These are phyloP conservation scores for Struthidea cinerea DNA, from an alignment of 2,113 vertebrate species.

Conservation along the genomic window DNA sequence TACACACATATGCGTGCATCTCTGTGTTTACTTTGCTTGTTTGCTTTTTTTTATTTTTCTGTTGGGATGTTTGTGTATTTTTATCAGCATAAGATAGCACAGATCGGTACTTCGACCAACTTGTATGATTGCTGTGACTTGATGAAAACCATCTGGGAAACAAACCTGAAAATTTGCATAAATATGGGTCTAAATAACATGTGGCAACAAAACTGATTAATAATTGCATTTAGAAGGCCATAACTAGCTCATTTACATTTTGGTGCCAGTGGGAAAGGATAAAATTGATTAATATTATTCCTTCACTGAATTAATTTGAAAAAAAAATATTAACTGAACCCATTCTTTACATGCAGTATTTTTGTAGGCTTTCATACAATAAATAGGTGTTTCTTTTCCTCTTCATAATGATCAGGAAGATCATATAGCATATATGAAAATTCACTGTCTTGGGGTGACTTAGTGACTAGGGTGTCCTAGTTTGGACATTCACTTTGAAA, in stretches of 20 bases:
- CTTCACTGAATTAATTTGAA: slow-evolving; percentile 15
- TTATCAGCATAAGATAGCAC: neutral
- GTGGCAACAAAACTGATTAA: slow-evolving; percentile 60
- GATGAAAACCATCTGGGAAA: slow-evolving; percentile 32
- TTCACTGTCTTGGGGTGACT: too few relatives aligned
- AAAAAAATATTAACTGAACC: neutral
- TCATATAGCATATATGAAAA: neutral
- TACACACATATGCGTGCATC: fast-evolving
- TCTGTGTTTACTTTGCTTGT: neutral
- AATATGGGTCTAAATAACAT: slow-evolving; percentile 19
- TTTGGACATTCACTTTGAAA: neutral
- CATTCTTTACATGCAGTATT: neutral
- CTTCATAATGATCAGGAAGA: neutral
- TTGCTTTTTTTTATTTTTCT: neutral
- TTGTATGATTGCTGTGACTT: neutral
- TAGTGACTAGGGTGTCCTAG: too few relatives aligned
- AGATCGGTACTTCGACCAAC: neutral
- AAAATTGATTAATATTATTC: slow-evolving; percentile 59
- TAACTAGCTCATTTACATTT: slow-evolving; percentile 57
- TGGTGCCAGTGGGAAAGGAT: slow-evolving; percentile 12
- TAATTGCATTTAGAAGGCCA: slow-evolving; percentile 40
- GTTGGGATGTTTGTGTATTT: neutral
- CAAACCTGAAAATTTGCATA: slow-evolving; percentile 39
- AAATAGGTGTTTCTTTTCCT: neutral
- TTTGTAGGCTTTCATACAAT: neutral